Evolutionary conservation across 2,888 invertebrate genomes (phyloP).

Genomic region (Ectemnius cavifrons): DNA sequence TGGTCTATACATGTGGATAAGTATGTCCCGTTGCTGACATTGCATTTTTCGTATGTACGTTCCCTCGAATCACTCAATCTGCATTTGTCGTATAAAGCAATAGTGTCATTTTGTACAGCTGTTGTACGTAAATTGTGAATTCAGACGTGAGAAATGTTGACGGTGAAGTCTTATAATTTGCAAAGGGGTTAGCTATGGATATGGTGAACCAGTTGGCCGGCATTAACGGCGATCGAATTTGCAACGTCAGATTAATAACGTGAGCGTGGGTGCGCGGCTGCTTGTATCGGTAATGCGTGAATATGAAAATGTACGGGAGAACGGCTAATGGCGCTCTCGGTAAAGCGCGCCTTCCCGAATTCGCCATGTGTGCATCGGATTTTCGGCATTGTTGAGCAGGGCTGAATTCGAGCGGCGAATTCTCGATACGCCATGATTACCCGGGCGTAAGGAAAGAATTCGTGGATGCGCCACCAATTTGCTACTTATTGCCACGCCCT

Average conservation of each 20-base stretch:
- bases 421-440: slow-evolving; percentile 40
- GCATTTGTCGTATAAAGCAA: too few relatives aligned
- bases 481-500: slow-evolving; percentile 11
- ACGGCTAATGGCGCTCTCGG: slow-evolving; percentile 43
- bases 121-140: too few relatives aligned
- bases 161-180: too few relatives aligned
- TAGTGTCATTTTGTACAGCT: too few relatives aligned
- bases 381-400: slow-evolving; percentile 42
- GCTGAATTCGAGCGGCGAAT: slow-evolving; percentile 38
- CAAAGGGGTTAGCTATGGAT: too few relatives aligned
- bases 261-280: background rate
- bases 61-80: too few relatives aligned
- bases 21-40: too few relatives aligned
- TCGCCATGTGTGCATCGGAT: slow-evolving; percentile 48
- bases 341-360: slow-evolving; percentile 18
- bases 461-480: slow-evolving; percentile 7
- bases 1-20: too few relatives aligned
- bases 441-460: slow-evolving; percentile 34
- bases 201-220: slow-evolving; percentile 37
- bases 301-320: slow-evolving; percentile 43
- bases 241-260: slow-evolving; percentile 57
- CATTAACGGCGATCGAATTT: slow-evolving; percentile 53
- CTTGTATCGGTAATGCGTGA: background rate
- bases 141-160: too few relatives aligned
- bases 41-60: too few relatives aligned